Conservation (phyloP, 2,888 invertebrate species). For the Glyphotaelius pellucidus region DNA sequence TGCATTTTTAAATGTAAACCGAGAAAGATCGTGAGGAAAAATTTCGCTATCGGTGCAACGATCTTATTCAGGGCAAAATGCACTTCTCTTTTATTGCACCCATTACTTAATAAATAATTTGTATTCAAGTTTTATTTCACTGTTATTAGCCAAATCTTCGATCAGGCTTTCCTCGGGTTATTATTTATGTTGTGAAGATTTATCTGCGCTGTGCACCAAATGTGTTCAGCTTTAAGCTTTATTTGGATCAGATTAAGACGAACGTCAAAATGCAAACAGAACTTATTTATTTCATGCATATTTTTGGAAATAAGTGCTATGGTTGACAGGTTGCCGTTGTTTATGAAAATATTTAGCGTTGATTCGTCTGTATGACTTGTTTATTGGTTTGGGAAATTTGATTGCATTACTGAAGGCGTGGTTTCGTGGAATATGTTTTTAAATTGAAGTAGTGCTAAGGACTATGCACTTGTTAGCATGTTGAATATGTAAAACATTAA, state of each 20-base stretch:
- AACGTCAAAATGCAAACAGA: background rate
- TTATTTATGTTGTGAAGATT: background rate
- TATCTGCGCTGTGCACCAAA: background rate
- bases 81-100: background rate
- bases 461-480: background rate
- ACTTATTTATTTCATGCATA: background rate
- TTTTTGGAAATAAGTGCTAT: background rate
- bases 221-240: background rate
- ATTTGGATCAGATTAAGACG: background rate
- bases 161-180: background rate
- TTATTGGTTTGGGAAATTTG: background rate
- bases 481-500: background rate
- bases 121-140: background rate
- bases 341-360: background rate
- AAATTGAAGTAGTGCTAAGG: background rate
- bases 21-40: background rate
- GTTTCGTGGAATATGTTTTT: background rate
- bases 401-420: background rate
- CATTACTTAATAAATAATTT: background rate
- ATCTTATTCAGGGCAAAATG: background rate
- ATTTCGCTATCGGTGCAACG: background rate
- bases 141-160: background rate
- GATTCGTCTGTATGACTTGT: background rate
- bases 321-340: background rate
- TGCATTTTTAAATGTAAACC: slow-evolving; percentile 2